phyloP scores from a whole-genome alignment of 2,113 vertebrate genomes.

The Cyrtonyx montezumae region DNA sequence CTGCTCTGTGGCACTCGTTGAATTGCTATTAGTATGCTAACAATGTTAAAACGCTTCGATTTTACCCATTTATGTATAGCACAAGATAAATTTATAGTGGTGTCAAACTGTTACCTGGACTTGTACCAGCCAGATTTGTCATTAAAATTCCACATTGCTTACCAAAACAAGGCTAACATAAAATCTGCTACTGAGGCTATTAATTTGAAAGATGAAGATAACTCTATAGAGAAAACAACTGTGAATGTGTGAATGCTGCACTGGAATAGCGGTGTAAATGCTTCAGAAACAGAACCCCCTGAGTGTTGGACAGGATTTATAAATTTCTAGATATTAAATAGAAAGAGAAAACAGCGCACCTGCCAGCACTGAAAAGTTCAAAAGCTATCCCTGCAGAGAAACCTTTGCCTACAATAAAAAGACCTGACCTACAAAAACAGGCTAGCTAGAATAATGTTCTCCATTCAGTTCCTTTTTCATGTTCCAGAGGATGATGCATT shows the following conservation, averaged over 20 bases:
- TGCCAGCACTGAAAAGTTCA: neutral
- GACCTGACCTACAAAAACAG: neutral
- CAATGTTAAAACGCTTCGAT: neutral
- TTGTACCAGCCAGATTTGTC: neutral
- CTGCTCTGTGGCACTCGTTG: neutral
- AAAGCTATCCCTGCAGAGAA: neutral
- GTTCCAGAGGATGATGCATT: neutral
- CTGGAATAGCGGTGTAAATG: neutral
- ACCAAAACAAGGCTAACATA: neutral
- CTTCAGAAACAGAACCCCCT: neutral
- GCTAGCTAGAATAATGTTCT: neutral
- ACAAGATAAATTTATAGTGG: neutral
- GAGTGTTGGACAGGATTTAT: neutral
- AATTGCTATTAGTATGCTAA: neutral
- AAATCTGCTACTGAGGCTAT: neutral
- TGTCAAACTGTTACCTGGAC: neutral
- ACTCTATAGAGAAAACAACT: neutral
- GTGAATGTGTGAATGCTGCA: neutral
- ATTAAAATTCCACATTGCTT: neutral
- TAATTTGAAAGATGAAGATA: neutral
- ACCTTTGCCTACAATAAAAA: neutral
- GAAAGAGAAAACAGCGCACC: neutral
- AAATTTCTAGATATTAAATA: neutral
- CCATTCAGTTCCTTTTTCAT: neutral
- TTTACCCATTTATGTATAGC: neutral